Base-by-base conservation (phyloP, 2,113 vertebrate species). In the Camelus dromedarius region DNA sequence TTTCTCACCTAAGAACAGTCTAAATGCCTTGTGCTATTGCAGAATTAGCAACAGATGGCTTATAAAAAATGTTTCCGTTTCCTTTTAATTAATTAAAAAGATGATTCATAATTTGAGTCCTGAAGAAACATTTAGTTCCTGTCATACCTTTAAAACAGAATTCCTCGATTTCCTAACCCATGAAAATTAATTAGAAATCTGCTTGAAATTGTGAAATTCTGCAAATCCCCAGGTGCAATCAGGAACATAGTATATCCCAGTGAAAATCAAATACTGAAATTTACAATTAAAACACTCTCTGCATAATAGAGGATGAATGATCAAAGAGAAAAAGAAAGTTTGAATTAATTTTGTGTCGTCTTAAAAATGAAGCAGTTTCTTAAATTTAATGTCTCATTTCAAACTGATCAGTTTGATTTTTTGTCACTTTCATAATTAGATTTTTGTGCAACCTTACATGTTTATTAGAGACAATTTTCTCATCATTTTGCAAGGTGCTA, bases 221-320 rank as follows among this genome's bases (percentile, higher is more conserved):
- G 14, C 16, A 81, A 95, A 35, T 67, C 60, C 10, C 11, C 19
- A 64, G 75, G 52, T 90, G 22, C 6, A 70, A 13, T 80, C 50
- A 90, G 22, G 35, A 10, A 77, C 48, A 66, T 19, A 30, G 8
- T 56, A 38, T 77, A 50, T 42, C 52, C 32, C 84, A 54, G 11
- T 73, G 19, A 96, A 87, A 89, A 85, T 83, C 13, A 82, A 89
- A 38, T 87, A 93, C 42, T 89, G 30, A 95, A 46, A 92, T 60
- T 81, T 72, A 96, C 88, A 80, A 76, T 77, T 67, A 84, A 77
- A 77, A n/a, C 20, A 5, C 15, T 73, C 79, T 80, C 54, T 96
- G 35, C 38, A 79, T 75, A 96, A 89, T 52, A 60, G 1, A 75
- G 24, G 3, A 85, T 69, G 32, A 85, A 9, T 92, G 58, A 84